A percentile compares a stretch with the other conserved stretches of the same genome.
Evolutionary conservation across 2,113 vertebrate species (phyloP).

Genomic region (Pipa parva): DNA sequence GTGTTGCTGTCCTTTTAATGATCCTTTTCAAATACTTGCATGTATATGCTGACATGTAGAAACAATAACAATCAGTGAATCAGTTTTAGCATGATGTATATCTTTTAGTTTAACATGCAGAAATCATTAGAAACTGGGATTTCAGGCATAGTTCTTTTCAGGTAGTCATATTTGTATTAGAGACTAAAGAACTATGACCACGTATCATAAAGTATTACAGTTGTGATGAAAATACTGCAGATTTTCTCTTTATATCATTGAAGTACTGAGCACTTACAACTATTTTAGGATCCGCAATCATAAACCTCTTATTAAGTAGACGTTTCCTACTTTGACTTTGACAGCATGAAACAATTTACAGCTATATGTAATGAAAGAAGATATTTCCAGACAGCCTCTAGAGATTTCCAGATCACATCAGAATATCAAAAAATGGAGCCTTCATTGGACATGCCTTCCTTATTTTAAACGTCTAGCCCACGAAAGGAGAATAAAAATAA

Average conservation of each 20-base stretch:
- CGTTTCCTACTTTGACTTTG: constrained; percentile 25
- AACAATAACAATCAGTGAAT: no score
- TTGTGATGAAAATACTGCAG: constrained; percentile 10
- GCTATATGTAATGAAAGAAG: constrained; percentile 35
- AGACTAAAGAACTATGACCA: background rate
- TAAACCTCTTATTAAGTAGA: constrained; percentile 38
- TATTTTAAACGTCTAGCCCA: constrained; percentile 36
- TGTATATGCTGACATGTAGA: no score
- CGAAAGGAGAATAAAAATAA: constrained; percentile 34
- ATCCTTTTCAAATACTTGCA: no score
- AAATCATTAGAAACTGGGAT: no score
- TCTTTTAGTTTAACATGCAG: no score
- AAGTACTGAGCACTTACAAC: constrained; percentile 36
- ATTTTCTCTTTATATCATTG: constrained; percentile 23
- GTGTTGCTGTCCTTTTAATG: no score
- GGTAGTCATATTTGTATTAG: no score
- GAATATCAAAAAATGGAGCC: constrained; percentile 29
- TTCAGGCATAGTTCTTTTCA: no score
- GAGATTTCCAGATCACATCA: constrained; percentile 36
- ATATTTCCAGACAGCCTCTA: constrained; percentile 24
- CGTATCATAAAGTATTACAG: constrained; percentile 8
- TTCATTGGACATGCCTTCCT: constrained; percentile 39
- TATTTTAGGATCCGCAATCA: constrained; percentile 28
- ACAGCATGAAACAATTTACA: constrained; percentile 40
- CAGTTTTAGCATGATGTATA: no score